Percentiles rank a stretch among this genome's conserved stretches.
Evolutionary conservation across 2,888 invertebrate genomes (phyloP).

Genomic region (Adela reaumurella): DNA sequence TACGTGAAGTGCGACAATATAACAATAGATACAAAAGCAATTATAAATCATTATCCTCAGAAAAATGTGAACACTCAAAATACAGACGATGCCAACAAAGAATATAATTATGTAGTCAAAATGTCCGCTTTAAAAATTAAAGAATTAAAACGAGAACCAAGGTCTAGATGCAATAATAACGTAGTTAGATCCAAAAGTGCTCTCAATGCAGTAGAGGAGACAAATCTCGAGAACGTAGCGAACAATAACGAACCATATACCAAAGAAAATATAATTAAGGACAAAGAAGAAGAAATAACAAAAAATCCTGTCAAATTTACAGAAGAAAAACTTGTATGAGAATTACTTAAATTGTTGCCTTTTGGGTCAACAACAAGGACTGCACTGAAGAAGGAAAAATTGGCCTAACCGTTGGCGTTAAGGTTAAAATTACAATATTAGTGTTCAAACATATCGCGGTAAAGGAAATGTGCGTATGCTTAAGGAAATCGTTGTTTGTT

Average conservation of each 20-base stretch:
- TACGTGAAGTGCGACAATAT: constrained; percentile 44
- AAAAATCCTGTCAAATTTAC: constrained; percentile 39
- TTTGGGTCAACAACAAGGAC: background rate
- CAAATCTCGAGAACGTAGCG: constrained; percentile 28
- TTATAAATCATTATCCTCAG: constrained; percentile 47
- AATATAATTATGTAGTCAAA: constrained; percentile 19
- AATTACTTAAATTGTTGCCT: constrained; percentile 5
- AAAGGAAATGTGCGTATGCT: background rate
- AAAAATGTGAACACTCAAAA: constrained; percentile 26
- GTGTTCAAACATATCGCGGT: background rate
- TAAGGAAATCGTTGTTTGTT: background rate
- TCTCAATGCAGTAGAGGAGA: constrained; percentile 16
- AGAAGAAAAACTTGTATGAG: constrained; percentile 50
- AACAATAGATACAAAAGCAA: constrained; percentile 45
- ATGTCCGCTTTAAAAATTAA: constrained; percentile 29
- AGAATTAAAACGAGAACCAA: constrained; percentile 17
- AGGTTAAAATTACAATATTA: too few relatives aligned
- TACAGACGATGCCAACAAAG: background rate
- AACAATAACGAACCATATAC: constrained; percentile 28
- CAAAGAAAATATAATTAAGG: constrained; percentile 16
- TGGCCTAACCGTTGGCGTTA: background rate
- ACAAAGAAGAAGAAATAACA: constrained; percentile 22
- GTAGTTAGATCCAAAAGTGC: constrained; percentile 18
- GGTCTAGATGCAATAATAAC: constrained; percentile 27
- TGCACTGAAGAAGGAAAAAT: background rate